Percentiles rank a stretch among this genome's conserved stretches.
phyloP scores from a whole-genome alignment of 2,797 vertebrate genomes.

The Sebastes miniatus region DNA sequence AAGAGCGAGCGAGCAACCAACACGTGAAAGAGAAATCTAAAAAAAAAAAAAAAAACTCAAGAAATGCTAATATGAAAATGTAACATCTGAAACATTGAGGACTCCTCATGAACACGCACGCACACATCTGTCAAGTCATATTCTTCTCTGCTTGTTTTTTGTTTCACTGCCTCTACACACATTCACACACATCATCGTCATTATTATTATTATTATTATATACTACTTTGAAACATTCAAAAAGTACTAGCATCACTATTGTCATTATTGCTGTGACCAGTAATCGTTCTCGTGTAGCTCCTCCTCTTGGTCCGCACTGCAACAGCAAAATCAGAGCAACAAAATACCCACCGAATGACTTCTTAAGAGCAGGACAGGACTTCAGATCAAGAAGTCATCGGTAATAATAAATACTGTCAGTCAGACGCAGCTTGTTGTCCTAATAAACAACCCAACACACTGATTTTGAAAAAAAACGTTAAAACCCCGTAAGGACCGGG shows the following conservation, averaged over 20 bases:
- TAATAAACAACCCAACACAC: constrained; percentile 17
- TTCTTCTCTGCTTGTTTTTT: constrained; percentile 31
- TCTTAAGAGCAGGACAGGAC: constrained; percentile 56
- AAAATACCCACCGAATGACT: constrained; percentile 42
- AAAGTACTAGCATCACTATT: constrained; percentile 61
- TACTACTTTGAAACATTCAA: constrained; percentile 73
- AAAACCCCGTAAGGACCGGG: constrained; percentile 17
- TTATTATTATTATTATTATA: constrained; percentile 51
- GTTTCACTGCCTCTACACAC: constrained; percentile 36
- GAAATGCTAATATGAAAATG: constrained; percentile 36
- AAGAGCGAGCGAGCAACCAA: constrained; percentile 25
- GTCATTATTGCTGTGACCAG: constrained; percentile 74
- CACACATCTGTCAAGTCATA: constrained; percentile 31
- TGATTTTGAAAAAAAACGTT: constrained; percentile 22
- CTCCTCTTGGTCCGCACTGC: constrained; percentile 67
- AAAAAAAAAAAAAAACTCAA: not conserved
- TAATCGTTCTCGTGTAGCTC: constrained; percentile 43
- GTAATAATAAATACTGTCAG: constrained; percentile 82
- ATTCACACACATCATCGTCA: constrained; percentile 34
- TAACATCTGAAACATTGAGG: constrained; percentile 45
- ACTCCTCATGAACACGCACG: constrained; percentile 23
- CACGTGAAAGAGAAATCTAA: constrained; percentile 10
- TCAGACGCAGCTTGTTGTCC: constrained; percentile 12
- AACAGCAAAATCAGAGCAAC: constrained; percentile 62
- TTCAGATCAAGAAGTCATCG: constrained; percentile 49